A percentile compares a stretch with the other conserved stretches of the same genome.
These are phyloP conservation scores for Bombus cullumanus DNA, from an alignment of 1,140 invertebrate species.

Conservation along the genomic window DNA sequence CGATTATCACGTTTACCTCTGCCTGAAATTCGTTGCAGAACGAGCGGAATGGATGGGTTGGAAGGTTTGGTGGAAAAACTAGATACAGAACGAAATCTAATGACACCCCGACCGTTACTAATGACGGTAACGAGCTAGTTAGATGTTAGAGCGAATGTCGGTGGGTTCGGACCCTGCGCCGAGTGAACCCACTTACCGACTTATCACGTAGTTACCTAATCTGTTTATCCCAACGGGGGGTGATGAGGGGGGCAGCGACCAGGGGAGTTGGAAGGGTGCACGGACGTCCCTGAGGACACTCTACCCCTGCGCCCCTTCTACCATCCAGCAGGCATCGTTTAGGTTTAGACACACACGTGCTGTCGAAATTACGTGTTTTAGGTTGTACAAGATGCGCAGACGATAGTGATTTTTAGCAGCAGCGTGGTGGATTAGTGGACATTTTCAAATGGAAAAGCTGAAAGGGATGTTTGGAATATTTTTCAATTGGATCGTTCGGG, in stretches of 20 bases:
- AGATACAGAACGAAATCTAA: conserved; percentile 81
- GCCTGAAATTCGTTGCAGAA: background rate
- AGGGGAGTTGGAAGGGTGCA: conserved; percentile 73
- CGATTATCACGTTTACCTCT: background rate
- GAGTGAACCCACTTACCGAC: conserved; percentile 83
- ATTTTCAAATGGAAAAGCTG: background rate
- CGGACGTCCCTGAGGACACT: conserved; percentile 76
- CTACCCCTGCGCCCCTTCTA: conserved; percentile 14
- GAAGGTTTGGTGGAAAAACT: conserved; percentile 75
- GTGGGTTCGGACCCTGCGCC: conserved; percentile 76
- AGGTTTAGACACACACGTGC: conserved; percentile 15
- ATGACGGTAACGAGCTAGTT: conserved; percentile 83
- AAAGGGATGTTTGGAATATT: no score
- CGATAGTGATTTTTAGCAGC: background rate
- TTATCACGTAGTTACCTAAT: conserved; percentile 84
- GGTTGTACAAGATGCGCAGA: background rate
- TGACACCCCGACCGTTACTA: conserved; percentile 82
- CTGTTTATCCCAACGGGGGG: conserved; percentile 81
- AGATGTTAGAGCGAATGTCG: conserved; percentile 80
- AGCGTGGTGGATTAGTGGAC: no score
- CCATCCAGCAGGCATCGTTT: conserved; percentile 68
- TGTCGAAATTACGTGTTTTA: conserved; percentile 9
- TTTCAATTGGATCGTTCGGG: no score
- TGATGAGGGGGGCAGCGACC: conserved; percentile 40
- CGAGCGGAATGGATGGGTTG: no score